Percentiles rank a stretch among this genome's conserved stretches.
phyloP scores from a whole-genome alignment of 2,888 invertebrate species.

The Hydropsyche betteni region DNA sequence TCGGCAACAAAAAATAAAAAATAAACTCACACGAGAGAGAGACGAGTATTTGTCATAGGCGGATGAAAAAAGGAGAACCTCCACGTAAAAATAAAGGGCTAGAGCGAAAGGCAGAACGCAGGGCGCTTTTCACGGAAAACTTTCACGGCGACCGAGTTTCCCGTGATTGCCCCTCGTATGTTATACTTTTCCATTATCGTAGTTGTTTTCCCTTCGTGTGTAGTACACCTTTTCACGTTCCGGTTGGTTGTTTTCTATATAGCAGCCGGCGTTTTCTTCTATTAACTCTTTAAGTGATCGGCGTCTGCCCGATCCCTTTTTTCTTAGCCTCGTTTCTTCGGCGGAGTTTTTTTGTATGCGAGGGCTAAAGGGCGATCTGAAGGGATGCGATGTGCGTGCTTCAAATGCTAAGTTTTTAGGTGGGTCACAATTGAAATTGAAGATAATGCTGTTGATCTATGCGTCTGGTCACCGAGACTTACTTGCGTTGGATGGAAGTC shows the following conservation, averaged over 20 bases:
- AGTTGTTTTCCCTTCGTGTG: constrained; percentile 40
- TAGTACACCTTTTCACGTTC: not conserved
- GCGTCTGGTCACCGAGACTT: not conserved
- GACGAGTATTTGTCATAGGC: constrained; percentile 14
- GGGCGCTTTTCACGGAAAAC: constrained; percentile 1
- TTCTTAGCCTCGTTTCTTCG: too few relatives aligned
- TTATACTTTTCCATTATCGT: constrained; percentile 49
- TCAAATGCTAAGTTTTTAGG: not conserved
- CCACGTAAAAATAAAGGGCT: not conserved
- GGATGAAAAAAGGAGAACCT: not conserved
- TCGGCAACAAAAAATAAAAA: not conserved
- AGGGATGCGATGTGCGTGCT: constrained; percentile 17
- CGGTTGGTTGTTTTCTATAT: not conserved
- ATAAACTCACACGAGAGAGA: not conserved
- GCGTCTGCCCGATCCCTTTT: not conserved
- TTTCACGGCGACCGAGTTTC: not conserved
- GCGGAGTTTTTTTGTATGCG: too few relatives aligned
- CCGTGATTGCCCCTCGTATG: constrained; percentile 44
- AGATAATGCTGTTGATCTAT: constrained; percentile 13
- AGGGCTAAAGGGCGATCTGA: not conserved
- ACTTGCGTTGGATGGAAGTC: too few relatives aligned
- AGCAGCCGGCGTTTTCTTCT: constrained; percentile 28
- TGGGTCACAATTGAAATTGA: constrained; percentile 30
- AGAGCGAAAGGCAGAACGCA: not conserved
- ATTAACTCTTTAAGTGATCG: constrained; percentile 36